Evolutionary conservation across 2,888 invertebrate genomes (phyloP).

Genomic region (Craniophora ligustri): DNA sequence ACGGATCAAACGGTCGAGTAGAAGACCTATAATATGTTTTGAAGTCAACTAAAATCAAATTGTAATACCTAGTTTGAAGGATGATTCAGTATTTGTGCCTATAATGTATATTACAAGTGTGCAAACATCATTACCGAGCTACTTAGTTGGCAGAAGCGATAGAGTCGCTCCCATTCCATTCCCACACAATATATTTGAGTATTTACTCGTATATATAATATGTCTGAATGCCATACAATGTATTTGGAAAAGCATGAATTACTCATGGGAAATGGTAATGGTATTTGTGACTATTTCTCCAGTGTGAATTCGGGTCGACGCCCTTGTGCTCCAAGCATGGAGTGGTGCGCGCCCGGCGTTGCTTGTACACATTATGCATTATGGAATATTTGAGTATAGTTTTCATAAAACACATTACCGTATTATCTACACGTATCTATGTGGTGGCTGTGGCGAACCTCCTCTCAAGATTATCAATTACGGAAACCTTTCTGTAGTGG

Average conservation of each 20-base stretch:
- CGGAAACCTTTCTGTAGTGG: too few species aligned
- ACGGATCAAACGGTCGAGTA: too few species aligned
- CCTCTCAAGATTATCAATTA: too few species aligned
- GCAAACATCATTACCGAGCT: not conserved
- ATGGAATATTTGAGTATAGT: conserved; percentile 20
- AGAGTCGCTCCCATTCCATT: conserved; percentile 11
- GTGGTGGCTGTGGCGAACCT: too few species aligned
- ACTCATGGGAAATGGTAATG: conserved; percentile 73
- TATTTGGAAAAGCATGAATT: conserved; percentile 73
- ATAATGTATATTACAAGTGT: too few species aligned
- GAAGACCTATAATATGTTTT: too few species aligned
- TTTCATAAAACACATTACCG: conserved; percentile 6
- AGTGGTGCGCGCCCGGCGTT: conserved; percentile 11
- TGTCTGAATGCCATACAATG: conserved; percentile 40
- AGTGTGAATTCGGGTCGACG: conserved; percentile 62
- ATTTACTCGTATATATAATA: conserved; percentile 30
- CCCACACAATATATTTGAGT: conserved; percentile 21
- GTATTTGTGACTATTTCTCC: conserved; percentile 68
- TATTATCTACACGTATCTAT: too few species aligned
- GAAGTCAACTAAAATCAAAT: too few species aligned
- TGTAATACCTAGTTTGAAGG: too few species aligned
- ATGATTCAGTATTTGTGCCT: too few species aligned
- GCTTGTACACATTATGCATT: conserved; percentile 33
- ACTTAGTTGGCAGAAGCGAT: not conserved
- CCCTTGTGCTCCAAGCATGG: conserved; percentile 26